Percentiles rank a stretch among this genome's conserved stretches.
These are phyloP conservation scores for Amphimallon solstitiale DNA, from an alignment of 2,888 invertebrate genomes.

Conservation along the genomic window DNA sequence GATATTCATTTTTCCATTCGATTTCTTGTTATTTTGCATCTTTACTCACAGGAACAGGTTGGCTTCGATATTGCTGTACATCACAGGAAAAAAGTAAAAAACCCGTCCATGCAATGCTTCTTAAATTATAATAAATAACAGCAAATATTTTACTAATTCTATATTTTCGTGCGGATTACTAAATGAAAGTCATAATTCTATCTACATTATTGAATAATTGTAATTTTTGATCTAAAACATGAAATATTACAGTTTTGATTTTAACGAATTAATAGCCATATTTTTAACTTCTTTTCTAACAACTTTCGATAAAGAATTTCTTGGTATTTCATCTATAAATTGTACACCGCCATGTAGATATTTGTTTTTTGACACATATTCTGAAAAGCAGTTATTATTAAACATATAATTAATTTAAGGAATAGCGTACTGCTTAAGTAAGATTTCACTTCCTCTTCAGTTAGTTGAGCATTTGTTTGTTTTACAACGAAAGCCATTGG, in stretches of 20 bases:
- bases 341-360: slow-evolving; percentile 73
- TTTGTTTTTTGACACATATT: slow-evolving; percentile 73
- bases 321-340: slow-evolving; percentile 65
- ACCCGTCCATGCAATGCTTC: too few relatives aligned
- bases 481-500: slow-evolving; percentile 81
- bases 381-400: background rate
- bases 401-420: background rate
- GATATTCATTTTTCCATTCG: too few relatives aligned
- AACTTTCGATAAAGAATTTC: slow-evolving; percentile 64
- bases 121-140: too few relatives aligned
- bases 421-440: slow-evolving; percentile 62
- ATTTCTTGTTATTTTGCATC: too few relatives aligned
- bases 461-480: slow-evolving; percentile 65
- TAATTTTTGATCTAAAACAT: too few relatives aligned
- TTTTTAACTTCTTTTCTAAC: slow-evolving; percentile 55
- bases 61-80: too few relatives aligned
- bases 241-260: slow-evolving; percentile 20
- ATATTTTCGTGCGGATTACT: too few relatives aligned
- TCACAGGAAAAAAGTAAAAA: too few relatives aligned
- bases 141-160: too few relatives aligned
- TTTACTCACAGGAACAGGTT: too few relatives aligned
- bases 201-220: too few relatives aligned
- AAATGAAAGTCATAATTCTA: too few relatives aligned
- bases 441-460: slow-evolving; percentile 57
- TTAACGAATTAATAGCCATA: background rate